phyloP scores from a whole-genome alignment of 1,140 invertebrate species.

The Drosophila bocqueti region DNA sequence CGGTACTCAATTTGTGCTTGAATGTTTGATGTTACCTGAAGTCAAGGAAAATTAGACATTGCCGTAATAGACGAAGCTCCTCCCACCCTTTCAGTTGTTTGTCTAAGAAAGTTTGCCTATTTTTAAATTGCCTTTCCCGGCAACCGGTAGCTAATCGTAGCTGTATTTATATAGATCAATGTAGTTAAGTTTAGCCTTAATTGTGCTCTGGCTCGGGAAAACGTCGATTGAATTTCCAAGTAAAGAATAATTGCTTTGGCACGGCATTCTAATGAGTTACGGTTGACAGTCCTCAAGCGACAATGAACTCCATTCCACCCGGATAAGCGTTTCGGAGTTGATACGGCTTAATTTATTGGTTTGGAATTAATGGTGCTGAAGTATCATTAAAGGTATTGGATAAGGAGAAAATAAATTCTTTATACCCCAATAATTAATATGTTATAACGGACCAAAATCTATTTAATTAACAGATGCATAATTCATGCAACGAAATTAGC shows the following conservation, averaged over 20 bases:
- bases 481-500: too few species aligned
- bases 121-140: slow-evolving; percentile 47
- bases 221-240: slow-evolving; percentile 29
- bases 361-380: not conserved
- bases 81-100: not conserved
- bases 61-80: slow-evolving; percentile 4
- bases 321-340: not conserved
- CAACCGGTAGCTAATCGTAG: slow-evolving; percentile 12
- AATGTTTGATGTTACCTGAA: slow-evolving; percentile 40
- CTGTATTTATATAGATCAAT: slow-evolving; percentile 45
- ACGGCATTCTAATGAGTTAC: slow-evolving; percentile 4
- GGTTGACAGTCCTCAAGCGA: slow-evolving; percentile 6
- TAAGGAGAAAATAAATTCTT: not conserved
- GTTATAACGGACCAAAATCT: not conserved
- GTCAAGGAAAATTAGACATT: slow-evolving; percentile 23
- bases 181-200: slow-evolving; percentile 12
- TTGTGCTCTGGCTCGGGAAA: not conserved
- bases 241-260: slow-evolving; percentile 20
- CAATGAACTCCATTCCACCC: not conserved
- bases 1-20: slow-evolving; percentile 44
- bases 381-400: too few species aligned
- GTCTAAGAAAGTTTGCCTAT: slow-evolving; percentile 16
- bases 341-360: slow-evolving; percentile 10
- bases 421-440: too few species aligned
- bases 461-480: not conserved